A percentile compares a stretch with the other conserved stretches of the same genome.
These are phyloP conservation scores for Clupea harengus DNA, from an alignment of 2,113 vertebrate species.

Conservation along the genomic window DNA sequence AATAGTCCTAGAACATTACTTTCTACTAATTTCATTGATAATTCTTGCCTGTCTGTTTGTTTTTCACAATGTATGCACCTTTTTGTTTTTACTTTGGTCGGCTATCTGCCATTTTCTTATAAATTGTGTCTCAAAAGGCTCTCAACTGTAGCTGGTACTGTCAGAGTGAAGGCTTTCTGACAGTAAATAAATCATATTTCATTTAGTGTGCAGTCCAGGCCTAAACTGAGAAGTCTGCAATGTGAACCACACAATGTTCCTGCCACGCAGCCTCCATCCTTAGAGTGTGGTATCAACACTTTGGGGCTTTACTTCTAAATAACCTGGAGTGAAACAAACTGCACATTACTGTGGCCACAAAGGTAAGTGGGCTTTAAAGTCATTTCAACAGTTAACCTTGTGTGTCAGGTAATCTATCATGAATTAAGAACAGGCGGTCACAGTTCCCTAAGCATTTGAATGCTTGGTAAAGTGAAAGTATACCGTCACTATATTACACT, in stretches of 20 bases:
- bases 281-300: not conserved
- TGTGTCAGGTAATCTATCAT: conserved; percentile 18
- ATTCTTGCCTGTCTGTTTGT: not conserved
- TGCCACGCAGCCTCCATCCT: not conserved
- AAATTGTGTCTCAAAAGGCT: not conserved
- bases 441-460: not conserved
- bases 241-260: not conserved
- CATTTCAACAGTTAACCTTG: conserved; percentile 9
- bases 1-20: not conserved
- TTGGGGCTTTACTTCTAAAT: not conserved
- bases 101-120: not conserved
- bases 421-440: conserved; percentile 5
- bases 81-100: not conserved
- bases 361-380: not conserved
- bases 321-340: conserved; percentile 2
- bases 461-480: not conserved
- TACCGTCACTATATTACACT: not conserved
- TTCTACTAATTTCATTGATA: not conserved
- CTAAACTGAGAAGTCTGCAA: not conserved
- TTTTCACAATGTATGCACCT: not conserved
- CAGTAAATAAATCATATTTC: not conserved
- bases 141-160: not conserved
- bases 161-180: not conserved
- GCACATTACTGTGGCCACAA: not conserved
- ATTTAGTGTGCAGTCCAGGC: not conserved